phyloP scores from a whole-genome alignment of 1,140 invertebrate genomes.

The Meloidogyne floridensis region DNA sequence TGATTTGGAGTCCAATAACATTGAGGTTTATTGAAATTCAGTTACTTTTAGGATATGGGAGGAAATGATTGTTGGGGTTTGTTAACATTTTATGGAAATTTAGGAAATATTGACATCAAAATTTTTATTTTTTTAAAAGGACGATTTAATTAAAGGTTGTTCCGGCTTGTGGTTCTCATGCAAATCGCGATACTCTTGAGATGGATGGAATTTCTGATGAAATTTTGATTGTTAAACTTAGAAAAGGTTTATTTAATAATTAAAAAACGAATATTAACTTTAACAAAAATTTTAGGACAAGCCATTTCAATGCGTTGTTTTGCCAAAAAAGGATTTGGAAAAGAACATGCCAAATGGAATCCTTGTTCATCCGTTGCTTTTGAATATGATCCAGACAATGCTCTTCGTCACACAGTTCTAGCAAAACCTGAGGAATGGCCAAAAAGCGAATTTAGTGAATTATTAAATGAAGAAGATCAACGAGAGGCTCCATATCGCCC shows the following conservation, averaged over 20 bases:
- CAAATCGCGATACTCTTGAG: conserved; percentile 39
- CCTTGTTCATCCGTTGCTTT: conserved; percentile 95
- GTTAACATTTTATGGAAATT: too few relatives aligned
- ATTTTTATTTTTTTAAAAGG: too few relatives aligned
- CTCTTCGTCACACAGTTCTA: conserved; percentile 89
- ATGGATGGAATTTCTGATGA: conserved; percentile 68
- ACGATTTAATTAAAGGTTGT: conserved; percentile 40
- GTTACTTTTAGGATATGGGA: conserved; percentile 54
- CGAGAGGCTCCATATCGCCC: conserved; percentile 88
- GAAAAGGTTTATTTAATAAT: conserved; percentile 82
- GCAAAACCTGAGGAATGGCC: conserved; percentile 97
- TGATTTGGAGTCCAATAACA: conserved; percentile 87
- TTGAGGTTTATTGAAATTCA: conserved; percentile 64
- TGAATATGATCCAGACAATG: conserved; percentile 99
- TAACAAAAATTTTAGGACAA: conserved; percentile 9
- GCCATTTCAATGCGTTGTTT: conserved; percentile 85
- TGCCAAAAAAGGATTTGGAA: conserved; percentile 92
- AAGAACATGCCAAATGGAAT: conserved; percentile 99
- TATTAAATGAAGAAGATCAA: conserved; percentile 79
- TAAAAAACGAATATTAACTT: neutral
- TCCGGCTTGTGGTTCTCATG: conserved; percentile 51
- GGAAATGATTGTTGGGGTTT: too few relatives aligned
- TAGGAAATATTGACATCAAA: too few relatives aligned
- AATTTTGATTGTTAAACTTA: conserved; percentile 93
- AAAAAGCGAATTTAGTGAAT: conserved; percentile 84